A percentile compares a stretch with the other conserved stretches of the same genome.
Evolutionary conservation across 2,113 vertebrate species (phyloP).

Genomic region (Girardinichthys multiradiatus): DNA sequence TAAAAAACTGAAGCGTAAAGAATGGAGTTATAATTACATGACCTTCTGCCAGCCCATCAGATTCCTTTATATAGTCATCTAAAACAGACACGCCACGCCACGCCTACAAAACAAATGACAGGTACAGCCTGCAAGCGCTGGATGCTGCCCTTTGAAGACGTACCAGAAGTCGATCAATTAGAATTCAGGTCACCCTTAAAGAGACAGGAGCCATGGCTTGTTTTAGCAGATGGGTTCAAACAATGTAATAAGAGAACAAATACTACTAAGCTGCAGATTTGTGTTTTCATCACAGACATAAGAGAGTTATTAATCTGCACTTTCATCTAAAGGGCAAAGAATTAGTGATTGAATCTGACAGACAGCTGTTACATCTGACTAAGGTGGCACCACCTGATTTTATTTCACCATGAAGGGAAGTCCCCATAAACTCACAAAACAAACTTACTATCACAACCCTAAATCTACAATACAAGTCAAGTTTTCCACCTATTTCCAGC

Average conservation of each 20-base stretch:
- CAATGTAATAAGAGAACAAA: background rate
- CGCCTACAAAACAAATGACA: background rate
- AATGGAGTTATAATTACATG: background rate
- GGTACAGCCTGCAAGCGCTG: background rate
- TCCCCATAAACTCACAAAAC: background rate
- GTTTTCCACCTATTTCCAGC: background rate
- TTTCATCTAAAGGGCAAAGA: too few relatives aligned
- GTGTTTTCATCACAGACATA: too few relatives aligned
- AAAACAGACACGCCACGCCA: background rate
- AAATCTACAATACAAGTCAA: constrained; percentile 3
- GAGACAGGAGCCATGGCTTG: background rate
- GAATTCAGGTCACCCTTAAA: background rate
- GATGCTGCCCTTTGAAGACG: background rate
- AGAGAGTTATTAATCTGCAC: background rate
- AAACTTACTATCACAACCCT: background rate
- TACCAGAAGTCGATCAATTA: background rate
- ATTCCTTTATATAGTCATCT: background rate
- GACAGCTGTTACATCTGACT: too few relatives aligned
- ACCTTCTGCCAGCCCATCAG: background rate
- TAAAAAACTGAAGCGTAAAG: background rate
- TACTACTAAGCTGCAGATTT: background rate
- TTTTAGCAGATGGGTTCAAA: background rate
- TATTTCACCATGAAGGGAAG: background rate
- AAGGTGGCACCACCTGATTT: background rate
- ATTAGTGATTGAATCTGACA: too few relatives aligned